These are phyloP conservation scores for Vannuccia rotundouncinata DNA, from an alignment of 2,888 invertebrate genomes.

Conservation along the genomic window DNA sequence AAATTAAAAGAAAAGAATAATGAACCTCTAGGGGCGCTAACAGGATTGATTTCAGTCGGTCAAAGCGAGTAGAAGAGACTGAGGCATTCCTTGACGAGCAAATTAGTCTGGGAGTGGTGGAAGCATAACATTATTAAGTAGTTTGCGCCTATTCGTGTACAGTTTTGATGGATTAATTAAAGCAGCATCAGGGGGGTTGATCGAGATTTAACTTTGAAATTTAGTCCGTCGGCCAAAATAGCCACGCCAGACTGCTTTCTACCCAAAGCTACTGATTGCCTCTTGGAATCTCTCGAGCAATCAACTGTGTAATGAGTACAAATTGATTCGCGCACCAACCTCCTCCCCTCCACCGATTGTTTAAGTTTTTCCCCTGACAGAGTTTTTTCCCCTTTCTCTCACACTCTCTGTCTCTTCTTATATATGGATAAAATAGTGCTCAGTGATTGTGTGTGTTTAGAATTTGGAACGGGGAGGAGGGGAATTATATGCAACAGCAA, in stretches of 20 bases:
- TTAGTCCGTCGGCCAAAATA: background rate
- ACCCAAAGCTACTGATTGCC: background rate
- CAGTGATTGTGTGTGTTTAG: background rate
- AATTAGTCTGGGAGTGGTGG: background rate
- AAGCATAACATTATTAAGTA: slow-evolving; percentile 9
- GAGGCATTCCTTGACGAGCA: background rate
- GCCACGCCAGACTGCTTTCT: slow-evolving; percentile 11
- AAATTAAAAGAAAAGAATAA: slow-evolving; percentile 26
- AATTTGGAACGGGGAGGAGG: background rate
- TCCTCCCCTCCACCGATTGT: background rate
- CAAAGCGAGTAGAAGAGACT: too few relatives aligned
- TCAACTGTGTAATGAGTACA: slow-evolving; percentile 20
- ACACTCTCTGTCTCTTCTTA: background rate
- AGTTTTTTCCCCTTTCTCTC: background rate
- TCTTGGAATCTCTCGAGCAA: slow-evolving; percentile 9
- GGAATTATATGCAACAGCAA: background rate
- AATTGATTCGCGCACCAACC: background rate
- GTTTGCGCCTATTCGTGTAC: slow-evolving; percentile 16
- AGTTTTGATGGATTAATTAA: slow-evolving; percentile 19
- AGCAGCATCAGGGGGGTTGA: slow-evolving; percentile 23
- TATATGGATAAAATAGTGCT: background rate
- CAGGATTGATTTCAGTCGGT: slow-evolving; percentile 23
- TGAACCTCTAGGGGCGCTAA: slow-evolving; percentile 21
- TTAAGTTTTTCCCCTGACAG: too few relatives aligned
- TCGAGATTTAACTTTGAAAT: slow-evolving; percentile 24